Percentiles rank a stretch among this genome's conserved stretches.
Evolutionary conservation across 2,888 invertebrate species (phyloP).

Genomic region (Punctoribates punctum): DNA sequence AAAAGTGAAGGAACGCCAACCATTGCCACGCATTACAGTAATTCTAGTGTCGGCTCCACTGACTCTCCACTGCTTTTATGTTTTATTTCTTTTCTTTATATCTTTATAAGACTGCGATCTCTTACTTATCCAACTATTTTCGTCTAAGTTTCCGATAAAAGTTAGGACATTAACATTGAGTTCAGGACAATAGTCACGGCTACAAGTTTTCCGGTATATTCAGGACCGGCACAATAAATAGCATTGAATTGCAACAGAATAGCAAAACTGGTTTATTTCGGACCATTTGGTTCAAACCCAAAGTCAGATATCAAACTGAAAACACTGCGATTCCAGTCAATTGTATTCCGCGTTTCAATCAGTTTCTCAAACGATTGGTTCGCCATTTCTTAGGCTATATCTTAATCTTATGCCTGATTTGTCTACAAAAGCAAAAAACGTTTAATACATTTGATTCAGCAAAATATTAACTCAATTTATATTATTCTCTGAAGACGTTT

Average conservation of each 20-base stretch:
- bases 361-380: not conserved
- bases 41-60: conserved; percentile 9
- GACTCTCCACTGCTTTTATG: conserved; percentile 38
- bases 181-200: conserved; percentile 22
- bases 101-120: conserved; percentile 14
- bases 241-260: not conserved
- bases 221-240: conserved; percentile 18
- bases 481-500: not conserved
- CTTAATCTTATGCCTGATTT: conserved; percentile 22
- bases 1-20: not conserved
- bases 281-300: conserved; percentile 21
- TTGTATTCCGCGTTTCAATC: not conserved
- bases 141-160: conserved; percentile 14
- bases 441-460: not conserved
- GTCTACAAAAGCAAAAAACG: conserved; percentile 2
- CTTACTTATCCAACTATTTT: conserved; percentile 27
- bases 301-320: not conserved
- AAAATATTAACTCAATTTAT: not conserved
- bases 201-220: conserved; percentile 28
- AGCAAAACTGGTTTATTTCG: conserved; percentile 16
- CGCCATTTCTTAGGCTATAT: conserved; percentile 12
- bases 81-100: conserved; percentile 11
- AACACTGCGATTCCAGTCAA: conserved; percentile 4
- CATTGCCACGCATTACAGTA: conserved; percentile 32
- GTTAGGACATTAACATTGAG: conserved; percentile 3